Conservation (phyloP, 1,140 invertebrate species). For the Leucophenga varia region DNA sequence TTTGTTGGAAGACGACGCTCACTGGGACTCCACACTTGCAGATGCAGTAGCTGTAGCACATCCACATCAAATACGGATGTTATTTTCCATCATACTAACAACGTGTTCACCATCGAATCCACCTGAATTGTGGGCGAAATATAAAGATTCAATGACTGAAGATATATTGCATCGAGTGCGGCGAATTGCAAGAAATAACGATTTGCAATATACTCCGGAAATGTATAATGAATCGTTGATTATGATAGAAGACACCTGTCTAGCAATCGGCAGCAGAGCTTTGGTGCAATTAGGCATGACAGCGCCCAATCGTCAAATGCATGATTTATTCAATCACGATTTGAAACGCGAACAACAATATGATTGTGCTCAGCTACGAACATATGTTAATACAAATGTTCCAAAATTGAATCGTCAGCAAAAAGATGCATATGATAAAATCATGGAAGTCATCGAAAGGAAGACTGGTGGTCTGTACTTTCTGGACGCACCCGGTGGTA, state of each 20-base stretch:
- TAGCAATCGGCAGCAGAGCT: not conserved
- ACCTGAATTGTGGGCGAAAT: constrained; percentile 47
- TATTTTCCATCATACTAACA: constrained; percentile 52
- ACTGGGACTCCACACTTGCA: constrained; percentile 37
- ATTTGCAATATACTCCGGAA: constrained; percentile 28
- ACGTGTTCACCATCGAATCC: constrained; percentile 51
- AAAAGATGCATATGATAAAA: constrained; percentile 42
- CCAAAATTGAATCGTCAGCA: constrained; percentile 42
- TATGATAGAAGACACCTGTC: constrained; percentile 38
- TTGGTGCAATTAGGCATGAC: constrained; percentile 13
- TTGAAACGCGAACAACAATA: constrained; percentile 14
- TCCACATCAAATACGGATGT: constrained; percentile 51
- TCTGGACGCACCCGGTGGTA: too few species aligned
- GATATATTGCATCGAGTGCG: constrained; percentile 33
- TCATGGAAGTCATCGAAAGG: constrained; percentile 45
- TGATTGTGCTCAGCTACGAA: constrained; percentile 22
- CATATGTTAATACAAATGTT: constrained; percentile 39
- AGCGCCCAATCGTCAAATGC: constrained; percentile 31
- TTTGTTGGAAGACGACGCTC: constrained; percentile 41
- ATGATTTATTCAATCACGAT: constrained; percentile 22
- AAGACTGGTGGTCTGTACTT: constrained; percentile 18
- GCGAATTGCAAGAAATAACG: constrained; percentile 18
- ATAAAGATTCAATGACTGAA: constrained; percentile 50
- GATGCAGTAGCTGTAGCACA: constrained; percentile 38
- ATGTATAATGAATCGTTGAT: constrained; percentile 40